A percentile compares a stretch with the other conserved stretches of the same genome.
Evolutionary conservation across 64 coral and sea anemone species (phyloP).

Genomic region (Exaiptasia diaphana): DNA sequence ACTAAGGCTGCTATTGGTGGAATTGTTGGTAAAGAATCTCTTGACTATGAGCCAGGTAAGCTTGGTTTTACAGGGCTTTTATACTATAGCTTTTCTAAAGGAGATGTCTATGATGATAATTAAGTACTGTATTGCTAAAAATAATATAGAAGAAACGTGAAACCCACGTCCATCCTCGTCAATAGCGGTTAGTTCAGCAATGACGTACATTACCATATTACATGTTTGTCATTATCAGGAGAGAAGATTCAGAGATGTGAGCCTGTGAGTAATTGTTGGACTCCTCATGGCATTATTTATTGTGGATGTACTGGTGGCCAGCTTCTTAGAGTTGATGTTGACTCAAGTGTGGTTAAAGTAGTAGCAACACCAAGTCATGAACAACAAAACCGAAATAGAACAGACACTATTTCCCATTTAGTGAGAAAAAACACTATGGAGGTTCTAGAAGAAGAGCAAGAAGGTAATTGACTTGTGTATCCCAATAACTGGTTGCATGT

Average conservation of each 20-base stretch:
- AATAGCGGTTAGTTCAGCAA: no score
- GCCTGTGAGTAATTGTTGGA: constrained; percentile 85
- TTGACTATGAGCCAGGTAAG: constrained; percentile 77
- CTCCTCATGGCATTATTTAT: constrained; percentile 63
- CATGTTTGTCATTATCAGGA: constrained; percentile 48
- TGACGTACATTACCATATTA: no score
- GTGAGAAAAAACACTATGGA: constrained; percentile 56
- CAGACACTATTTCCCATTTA: constrained; percentile 59
- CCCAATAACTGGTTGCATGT: no score
- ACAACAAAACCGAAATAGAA: constrained; percentile 46
- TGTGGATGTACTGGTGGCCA: constrained; percentile 85
- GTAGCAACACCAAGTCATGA: constrained; percentile 37
- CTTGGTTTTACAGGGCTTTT: background rate
- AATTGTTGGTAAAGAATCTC: constrained; percentile 62
- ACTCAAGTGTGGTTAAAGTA: constrained; percentile 36
- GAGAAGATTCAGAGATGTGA: constrained; percentile 66
- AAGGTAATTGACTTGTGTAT: constrained; percentile 47
- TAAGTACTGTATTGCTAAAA: background rate
- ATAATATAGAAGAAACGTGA: no score
- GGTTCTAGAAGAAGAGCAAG: constrained; percentile 53
- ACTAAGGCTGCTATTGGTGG: constrained; percentile 98
- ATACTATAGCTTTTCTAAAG: no score
- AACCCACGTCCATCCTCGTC: no score
- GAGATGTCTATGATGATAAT: no score
- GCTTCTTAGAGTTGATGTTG: constrained; percentile 71